Base-by-base conservation (phyloP, 30 jellyfish, hydroid and myxozoan species). In the Clytia hemisphaerica region DNA sequence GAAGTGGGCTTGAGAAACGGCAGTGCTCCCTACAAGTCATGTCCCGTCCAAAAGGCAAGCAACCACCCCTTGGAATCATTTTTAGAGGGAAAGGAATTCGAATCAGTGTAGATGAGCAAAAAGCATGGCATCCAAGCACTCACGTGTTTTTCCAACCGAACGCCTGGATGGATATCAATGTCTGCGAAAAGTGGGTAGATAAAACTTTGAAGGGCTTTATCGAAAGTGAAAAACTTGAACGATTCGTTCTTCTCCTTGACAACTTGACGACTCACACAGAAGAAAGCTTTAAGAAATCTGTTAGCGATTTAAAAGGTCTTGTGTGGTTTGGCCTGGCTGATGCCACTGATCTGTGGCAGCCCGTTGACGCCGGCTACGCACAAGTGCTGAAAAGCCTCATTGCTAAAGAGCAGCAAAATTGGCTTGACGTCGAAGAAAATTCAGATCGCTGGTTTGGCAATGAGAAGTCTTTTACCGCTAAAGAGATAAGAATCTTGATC, bases 91-190 rank as follows among this genome's bases (percentile, higher is more conserved):
- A 51, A 59, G 93, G 93, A 4, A 78, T 28, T 7, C 61, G 47
- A 18, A 76, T 67, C 7, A 28, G 74, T 4, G 69, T 1, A 21
- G 90, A 44, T 27, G 85, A 64, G 51, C 24, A 71, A 33, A 31
- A 24, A 24, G 78, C 85, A 1, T 78, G 85, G 87, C 79, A 78
- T 31, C 49, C 25, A n/a, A 68, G 45, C 60, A 76, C 60, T 14
- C 88, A 65, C 63, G 87, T 67, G 22, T 78, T 18, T 51, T 79
- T 67, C 22, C 55, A 67, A 45, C 42, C 55, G 66, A 81, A 81
- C 79, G 71, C 92, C 19, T 73, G 92, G 94, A 71, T 82, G 9
- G 92, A 81, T 58, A 61, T 59, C 18, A 55, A 60, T 4, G 79
- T 81, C 36, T 81, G 93, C 31, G 72, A 48, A 29, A 29, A 57